Percentiles rank a stretch among this genome's conserved stretches.
Evolutionary conservation across 2,888 invertebrate species (phyloP).

Genomic region (Tolmerus cingulatus): DNA sequence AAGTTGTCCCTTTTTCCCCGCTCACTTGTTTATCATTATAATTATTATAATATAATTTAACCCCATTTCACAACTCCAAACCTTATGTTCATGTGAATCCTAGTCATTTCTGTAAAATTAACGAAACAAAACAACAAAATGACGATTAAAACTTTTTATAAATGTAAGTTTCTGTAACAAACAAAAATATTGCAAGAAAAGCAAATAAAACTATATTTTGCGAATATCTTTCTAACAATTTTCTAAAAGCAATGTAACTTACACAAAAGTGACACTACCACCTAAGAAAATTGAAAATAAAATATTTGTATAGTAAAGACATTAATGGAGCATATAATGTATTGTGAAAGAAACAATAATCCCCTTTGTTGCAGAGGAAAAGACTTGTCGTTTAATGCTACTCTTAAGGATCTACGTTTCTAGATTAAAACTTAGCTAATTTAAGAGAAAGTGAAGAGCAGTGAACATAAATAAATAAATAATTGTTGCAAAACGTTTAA

Average conservation of each 20-base stretch:
- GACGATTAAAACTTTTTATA: constrained; percentile 3
- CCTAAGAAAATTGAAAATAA: background rate
- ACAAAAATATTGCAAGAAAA: background rate
- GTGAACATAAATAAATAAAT: background rate
- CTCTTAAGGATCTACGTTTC: background rate
- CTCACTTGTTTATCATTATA: background rate
- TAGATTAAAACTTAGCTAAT: background rate
- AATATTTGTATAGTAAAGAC: background rate
- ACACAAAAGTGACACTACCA: constrained; percentile 24
- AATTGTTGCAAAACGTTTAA: constrained; percentile 17
- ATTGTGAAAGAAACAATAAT: background rate
- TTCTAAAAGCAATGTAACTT: background rate
- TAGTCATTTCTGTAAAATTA: constrained; percentile 34
- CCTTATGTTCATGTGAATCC: constrained; percentile 22
- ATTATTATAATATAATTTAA: background rate
- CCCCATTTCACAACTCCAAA: constrained; percentile 33
- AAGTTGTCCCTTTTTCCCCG: background rate
- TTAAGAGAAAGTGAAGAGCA: background rate
- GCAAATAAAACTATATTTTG: background rate
- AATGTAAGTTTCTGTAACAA: constrained; percentile 8
- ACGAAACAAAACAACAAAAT: constrained; percentile 12
- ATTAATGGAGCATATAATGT: background rate
- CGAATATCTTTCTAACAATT: background rate
- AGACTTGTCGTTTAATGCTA: constrained; percentile 30
- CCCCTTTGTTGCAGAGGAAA: constrained; percentile 34